A percentile compares a stretch with the other conserved stretches of the same genome.
These are phyloP conservation scores for Drosophila repleta DNA, from an alignment of 1,140 invertebrate species.

Conservation along the genomic window DNA sequence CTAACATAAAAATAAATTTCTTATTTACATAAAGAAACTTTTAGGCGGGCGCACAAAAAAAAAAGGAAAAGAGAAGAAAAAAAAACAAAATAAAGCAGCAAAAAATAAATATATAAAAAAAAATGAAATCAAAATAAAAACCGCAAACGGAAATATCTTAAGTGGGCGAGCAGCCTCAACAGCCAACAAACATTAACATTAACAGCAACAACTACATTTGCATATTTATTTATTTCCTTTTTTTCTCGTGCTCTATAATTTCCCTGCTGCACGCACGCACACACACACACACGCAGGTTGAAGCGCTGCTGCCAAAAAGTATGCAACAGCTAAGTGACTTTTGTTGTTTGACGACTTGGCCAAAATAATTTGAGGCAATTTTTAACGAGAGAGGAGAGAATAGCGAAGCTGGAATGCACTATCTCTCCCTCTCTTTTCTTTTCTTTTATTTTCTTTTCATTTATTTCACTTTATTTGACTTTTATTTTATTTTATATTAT, in stretches of 20 bases:
- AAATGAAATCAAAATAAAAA: slow-evolving; percentile 73
- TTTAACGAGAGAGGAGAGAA: slow-evolving; percentile 8
- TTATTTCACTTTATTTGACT: too few relatives aligned
- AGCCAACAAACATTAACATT: slow-evolving; percentile 61
- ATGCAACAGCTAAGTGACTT: slow-evolving; percentile 67
- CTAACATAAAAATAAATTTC: slow-evolving; percentile 81
- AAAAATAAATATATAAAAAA: slow-evolving; percentile 48
- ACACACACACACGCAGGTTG: background rate
- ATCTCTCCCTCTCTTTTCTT: background rate
- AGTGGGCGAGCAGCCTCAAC: background rate
- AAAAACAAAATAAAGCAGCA: slow-evolving; percentile 44
- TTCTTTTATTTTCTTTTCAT: too few relatives aligned
- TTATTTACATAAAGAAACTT: slow-evolving; percentile 83
- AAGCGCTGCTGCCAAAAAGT: slow-evolving; percentile 13
- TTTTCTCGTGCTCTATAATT: slow-evolving; percentile 63
- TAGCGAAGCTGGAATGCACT: slow-evolving; percentile 12
- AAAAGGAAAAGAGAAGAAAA: slow-evolving; percentile 48
- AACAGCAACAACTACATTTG: slow-evolving; percentile 75
- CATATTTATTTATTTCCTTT: slow-evolving; percentile 73
- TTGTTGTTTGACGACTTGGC: slow-evolving; percentile 64
- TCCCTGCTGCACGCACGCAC: slow-evolving; percentile 45
- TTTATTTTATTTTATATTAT: too few relatives aligned
- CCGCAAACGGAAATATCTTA: slow-evolving; percentile 63
- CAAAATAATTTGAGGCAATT: slow-evolving; percentile 38
- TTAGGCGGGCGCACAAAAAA: slow-evolving; percentile 62